Conservation (phyloP, 2,797 vertebrate genomes). For the Myotis pilosus region DNA sequence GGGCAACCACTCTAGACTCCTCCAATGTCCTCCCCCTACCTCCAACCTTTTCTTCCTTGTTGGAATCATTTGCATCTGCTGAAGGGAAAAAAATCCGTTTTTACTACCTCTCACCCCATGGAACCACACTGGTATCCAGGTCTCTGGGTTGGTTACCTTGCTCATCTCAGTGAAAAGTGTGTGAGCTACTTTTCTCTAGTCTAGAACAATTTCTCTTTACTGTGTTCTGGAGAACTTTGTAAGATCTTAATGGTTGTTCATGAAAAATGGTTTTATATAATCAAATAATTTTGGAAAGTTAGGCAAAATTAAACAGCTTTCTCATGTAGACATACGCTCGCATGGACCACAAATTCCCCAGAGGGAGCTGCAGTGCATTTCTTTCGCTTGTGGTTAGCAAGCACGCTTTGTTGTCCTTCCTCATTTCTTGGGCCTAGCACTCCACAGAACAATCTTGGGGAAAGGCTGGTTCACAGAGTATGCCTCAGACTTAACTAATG, state of each 20-base stretch:
- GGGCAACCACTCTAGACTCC: neutral
- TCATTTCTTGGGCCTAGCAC: neutral
- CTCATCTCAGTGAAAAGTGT: neutral
- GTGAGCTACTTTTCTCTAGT: neutral
- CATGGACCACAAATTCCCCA: neutral
- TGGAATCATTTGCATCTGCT: neutral
- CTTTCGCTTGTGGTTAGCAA: neutral
- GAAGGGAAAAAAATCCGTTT: neutral
- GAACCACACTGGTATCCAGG: neutral
- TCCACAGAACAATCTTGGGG: neutral
- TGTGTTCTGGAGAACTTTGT: neutral
- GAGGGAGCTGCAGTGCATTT: neutral
- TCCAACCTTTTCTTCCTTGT: neutral
- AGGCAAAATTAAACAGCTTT: neutral
- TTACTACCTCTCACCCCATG: neutral
- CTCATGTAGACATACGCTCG: neutral
- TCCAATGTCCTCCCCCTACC: neutral
- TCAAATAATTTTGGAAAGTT: constrained; percentile 2
- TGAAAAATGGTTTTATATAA: neutral
- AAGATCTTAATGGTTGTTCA: neutral
- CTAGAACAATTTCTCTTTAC: neutral
- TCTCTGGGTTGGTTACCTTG: neutral
- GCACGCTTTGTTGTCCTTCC: neutral
- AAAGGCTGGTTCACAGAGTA: neutral
- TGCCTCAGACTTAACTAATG: neutral